Evolutionary conservation across 2,113 vertebrate species (phyloP), one percentile per base, ranked within the genome.

Genomic region (Hepsetus odoe): DNA sequence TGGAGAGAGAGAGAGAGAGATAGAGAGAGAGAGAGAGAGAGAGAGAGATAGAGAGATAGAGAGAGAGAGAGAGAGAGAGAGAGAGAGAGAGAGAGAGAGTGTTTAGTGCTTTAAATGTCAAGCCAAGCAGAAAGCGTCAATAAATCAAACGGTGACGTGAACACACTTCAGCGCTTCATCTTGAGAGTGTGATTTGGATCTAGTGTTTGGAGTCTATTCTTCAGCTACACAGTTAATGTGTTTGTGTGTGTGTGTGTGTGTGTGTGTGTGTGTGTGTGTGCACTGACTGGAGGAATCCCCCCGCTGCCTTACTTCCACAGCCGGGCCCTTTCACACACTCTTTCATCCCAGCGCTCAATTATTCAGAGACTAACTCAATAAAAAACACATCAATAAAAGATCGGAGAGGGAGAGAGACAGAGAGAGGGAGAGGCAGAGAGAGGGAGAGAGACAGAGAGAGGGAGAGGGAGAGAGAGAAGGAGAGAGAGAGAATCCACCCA

Each of bases 331-430:
- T 28, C 56, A 38, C n/a, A n/a, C n/a, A 40, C 0, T 53, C 59
- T 72, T 58, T 58, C 59, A 58, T 38, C 40, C 22, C 16, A 38
- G 59, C 18, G 59, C 72, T 83, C 76, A 67, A 80, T 83, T 80
- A 83, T 83, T 80, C 77, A 71, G 40, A 66, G 72, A 71, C 67
- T 51, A 38, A 72, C 58, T 79, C 59, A 61, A 83, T 72, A 78
- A 80, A 83, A 69, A 83, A 70, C 44, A 44, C 82, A 72, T 83
- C 82, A 80, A 80, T 80, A 83, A 80, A 80, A 80, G 28, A 80
- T 61, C 42, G 14, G 53, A 65, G 2, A 5, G 51, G 32, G 24
- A 42, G 64, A 53, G 20, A 58, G 51, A 53, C 2, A 53, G 20
- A n/a, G 20, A 53, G 46, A 49, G 46, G n/a, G 49, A 51, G 49